Evolutionary conservation across 2,888 invertebrate genomes (phyloP).

Genomic region (Euplagia quadripunctaria): DNA sequence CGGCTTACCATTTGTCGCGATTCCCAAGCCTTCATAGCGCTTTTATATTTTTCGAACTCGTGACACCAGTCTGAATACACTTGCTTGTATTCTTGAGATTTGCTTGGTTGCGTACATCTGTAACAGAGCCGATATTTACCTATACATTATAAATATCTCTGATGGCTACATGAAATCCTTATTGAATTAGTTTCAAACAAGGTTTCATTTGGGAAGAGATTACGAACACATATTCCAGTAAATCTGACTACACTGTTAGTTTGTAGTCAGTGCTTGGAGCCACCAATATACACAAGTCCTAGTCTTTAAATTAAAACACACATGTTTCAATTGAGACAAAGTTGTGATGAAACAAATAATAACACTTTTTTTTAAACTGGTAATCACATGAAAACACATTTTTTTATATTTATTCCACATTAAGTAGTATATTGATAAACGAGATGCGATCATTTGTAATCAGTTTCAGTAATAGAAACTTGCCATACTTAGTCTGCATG

Average conservation of each 20-base stretch:
- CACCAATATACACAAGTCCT: background rate
- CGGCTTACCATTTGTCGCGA: conserved; percentile 87
- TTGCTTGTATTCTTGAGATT: conserved; percentile 87
- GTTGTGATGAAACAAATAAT: background rate
- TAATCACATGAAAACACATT: too few species aligned
- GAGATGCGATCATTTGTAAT: background rate
- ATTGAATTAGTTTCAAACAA: background rate
- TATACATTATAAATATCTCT: conserved; percentile 1
- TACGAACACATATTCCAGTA: background rate
- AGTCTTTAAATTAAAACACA: background rate
- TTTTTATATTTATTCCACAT: background rate
- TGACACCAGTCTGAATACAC: conserved; percentile 92
- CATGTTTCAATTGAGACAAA: background rate
- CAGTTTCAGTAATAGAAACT: background rate
- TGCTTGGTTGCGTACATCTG: conserved; percentile 87
- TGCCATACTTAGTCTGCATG: background rate
- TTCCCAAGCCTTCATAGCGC: conserved; percentile 89
- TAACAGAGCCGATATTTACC: conserved; percentile 39
- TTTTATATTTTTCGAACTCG: conserved; percentile 91
- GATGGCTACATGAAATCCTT: background rate
- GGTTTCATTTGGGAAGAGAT: background rate
- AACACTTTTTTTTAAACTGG: too few species aligned
- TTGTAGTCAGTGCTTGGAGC: background rate
- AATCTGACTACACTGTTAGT: background rate
- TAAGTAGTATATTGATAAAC: background rate